Conservation (phyloP, 37 sponge, comb jelly and placozoan genomes). For the Hexactinellida sp. region DNA sequence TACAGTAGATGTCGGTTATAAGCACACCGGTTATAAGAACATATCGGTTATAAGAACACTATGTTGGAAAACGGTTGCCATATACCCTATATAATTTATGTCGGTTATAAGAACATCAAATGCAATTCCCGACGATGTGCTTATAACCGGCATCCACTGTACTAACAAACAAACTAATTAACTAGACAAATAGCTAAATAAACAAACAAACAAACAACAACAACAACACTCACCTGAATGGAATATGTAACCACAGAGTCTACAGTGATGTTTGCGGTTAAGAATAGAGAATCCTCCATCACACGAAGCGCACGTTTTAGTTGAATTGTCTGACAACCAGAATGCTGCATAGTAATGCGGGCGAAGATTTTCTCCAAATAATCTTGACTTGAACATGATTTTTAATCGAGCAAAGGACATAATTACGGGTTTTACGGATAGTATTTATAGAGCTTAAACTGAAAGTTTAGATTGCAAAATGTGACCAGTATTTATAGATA, state of each 20-base stretch:
- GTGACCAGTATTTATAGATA: too few species aligned
- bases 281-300: background rate
- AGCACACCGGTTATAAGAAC: too few species aligned
- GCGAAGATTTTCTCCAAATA: background rate
- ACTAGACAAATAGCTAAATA: too few species aligned
- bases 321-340: background rate
- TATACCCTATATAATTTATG: too few species aligned
- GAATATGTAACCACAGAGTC: background rate
- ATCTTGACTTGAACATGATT: background rate
- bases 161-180: too few species aligned
- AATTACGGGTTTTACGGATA: background rate
- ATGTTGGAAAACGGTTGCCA: too few species aligned
- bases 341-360: constrained; percentile 1
- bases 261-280: background rate
- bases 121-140: too few species aligned
- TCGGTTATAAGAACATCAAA: too few species aligned
- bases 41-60: too few species aligned
- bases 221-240: constrained; percentile 8
- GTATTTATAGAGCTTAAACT: background rate
- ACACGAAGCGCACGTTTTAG: background rate
- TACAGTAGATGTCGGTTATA: too few species aligned
- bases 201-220: too few species aligned
- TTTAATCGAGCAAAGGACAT: background rate
- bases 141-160: too few species aligned
- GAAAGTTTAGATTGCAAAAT: background rate